phyloP scores from a whole-genome alignment of 2,888 invertebrate genomes.

The Caenorhabditis zanzibari region DNA sequence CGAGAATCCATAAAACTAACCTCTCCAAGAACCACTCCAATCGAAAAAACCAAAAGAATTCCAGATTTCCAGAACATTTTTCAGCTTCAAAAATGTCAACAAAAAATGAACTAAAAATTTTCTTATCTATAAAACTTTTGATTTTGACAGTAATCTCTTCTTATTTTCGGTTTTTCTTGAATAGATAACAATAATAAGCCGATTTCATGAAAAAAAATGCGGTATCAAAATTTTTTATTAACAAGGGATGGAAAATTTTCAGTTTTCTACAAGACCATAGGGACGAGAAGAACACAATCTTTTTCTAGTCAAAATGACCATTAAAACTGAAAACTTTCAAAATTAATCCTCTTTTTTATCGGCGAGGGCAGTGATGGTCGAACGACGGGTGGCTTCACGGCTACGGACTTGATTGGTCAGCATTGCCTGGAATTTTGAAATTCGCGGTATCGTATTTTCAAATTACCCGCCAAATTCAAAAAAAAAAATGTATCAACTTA shows the following conservation, averaged over 20 bases:
- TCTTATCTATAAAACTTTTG: slow-evolving; percentile 3
- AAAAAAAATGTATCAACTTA: no score
- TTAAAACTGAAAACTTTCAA: background rate
- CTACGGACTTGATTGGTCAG: slow-evolving; percentile 39
- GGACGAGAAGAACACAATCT: slow-evolving; percentile 12
- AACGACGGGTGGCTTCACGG: slow-evolving; percentile 39
- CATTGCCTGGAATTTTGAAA: slow-evolving; percentile 22
- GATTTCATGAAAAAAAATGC: no score
- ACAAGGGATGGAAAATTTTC: background rate
- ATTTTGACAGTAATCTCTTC: background rate
- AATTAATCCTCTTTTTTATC: slow-evolving; percentile 51
- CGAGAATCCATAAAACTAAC: background rate
- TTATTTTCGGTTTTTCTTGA: background rate
- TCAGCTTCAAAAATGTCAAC: background rate
- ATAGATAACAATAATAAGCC: background rate
- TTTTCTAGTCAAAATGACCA: slow-evolving; percentile 31
- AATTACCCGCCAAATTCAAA: no score
- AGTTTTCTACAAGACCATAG: background rate
- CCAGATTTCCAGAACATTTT: slow-evolving; percentile 10
- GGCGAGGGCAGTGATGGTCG: slow-evolving; percentile 25
- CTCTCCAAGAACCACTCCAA: background rate
- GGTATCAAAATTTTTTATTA: background rate
- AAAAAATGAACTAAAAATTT: background rate
- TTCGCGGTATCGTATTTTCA: no score
- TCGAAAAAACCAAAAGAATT: background rate